Percentiles rank a stretch among this genome's conserved stretches.
Evolutionary conservation across 2,888 invertebrate species (phyloP).

Genomic region (Nomada ferruginata): DNA sequence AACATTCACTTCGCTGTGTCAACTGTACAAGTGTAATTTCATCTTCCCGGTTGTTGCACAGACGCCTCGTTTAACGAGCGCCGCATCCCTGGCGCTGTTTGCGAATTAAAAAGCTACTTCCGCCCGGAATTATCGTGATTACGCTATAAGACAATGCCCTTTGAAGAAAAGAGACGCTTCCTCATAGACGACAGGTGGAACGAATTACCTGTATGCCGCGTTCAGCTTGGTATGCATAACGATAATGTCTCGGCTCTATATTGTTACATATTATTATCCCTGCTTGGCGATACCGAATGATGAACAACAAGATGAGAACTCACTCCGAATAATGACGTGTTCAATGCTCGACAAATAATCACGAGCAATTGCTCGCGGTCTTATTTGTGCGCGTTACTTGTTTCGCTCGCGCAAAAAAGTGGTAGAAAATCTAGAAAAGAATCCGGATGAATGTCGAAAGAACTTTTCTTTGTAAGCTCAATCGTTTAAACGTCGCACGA

Average conservation of each 20-base stretch:
- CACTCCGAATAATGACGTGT: neutral
- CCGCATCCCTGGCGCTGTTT: neutral
- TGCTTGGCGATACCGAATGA: neutral
- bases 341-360: constrained; percentile 1
- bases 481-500: neutral
- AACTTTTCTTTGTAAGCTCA: neutral
- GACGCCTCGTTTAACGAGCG: constrained; percentile 25
- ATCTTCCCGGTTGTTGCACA: constrained; percentile 17
- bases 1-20: constrained; percentile 28
- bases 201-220: neutral
- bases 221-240: neutral
- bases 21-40: constrained; percentile 35
- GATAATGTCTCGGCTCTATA: neutral
- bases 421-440: neutral
- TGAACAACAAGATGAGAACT: neutral
- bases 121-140: neutral
- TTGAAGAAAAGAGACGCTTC: neutral
- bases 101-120: constrained; percentile 7
- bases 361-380: neutral
- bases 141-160: neutral
- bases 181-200: constrained; percentile 23
- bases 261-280: neutral
- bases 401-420: neutral
- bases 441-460: neutral
- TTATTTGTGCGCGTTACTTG: constrained; percentile 11